phyloP scores from a whole-genome alignment of 2,888 invertebrate genomes.

The Hanleya hanleyi region DNA sequence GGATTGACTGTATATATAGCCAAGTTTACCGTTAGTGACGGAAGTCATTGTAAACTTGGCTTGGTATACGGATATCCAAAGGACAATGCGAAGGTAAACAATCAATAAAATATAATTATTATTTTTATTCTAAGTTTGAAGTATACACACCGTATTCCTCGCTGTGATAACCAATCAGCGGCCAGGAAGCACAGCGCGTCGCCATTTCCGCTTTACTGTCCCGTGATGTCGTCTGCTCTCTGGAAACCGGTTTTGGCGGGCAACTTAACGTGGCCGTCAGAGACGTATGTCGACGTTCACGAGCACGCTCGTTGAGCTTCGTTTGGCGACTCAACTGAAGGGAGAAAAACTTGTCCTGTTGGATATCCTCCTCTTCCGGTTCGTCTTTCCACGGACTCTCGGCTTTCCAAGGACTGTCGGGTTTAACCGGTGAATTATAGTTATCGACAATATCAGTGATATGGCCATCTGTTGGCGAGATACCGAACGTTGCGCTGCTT shows the following conservation, averaged over 20 bases:
- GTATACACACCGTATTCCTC: not conserved
- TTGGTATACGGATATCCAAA: too few relatives aligned
- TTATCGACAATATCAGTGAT: not conserved
- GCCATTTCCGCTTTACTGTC: not conserved
- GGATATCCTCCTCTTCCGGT: not conserved
- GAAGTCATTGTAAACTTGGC: too few relatives aligned
- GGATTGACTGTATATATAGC: too few relatives aligned
- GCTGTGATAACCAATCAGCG: slow-evolving; percentile 29
- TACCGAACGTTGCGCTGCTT: not conserved
- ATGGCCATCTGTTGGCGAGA: not conserved
- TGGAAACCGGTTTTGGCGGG: slow-evolving; percentile 30
- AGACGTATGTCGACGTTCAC: slow-evolving; percentile 12
- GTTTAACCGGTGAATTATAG: not conserved
- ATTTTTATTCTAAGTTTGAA: too few relatives aligned
- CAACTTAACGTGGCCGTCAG: slow-evolving; percentile 38
- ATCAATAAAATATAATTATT: too few relatives aligned
- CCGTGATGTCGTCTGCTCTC: not conserved
- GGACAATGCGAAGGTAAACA: too few relatives aligned
- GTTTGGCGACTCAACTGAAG: not conserved
- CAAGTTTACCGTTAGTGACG: too few relatives aligned
- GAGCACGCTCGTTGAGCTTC: not conserved
- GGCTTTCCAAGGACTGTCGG: not conserved
- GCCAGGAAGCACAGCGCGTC: slow-evolving; percentile 40
- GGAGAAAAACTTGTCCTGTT: not conserved
- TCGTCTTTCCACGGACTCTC: not conserved